These are phyloP conservation scores for Trinorchestia longiramus DNA, from an alignment of 1,140 invertebrate species.

Conservation along the genomic window DNA sequence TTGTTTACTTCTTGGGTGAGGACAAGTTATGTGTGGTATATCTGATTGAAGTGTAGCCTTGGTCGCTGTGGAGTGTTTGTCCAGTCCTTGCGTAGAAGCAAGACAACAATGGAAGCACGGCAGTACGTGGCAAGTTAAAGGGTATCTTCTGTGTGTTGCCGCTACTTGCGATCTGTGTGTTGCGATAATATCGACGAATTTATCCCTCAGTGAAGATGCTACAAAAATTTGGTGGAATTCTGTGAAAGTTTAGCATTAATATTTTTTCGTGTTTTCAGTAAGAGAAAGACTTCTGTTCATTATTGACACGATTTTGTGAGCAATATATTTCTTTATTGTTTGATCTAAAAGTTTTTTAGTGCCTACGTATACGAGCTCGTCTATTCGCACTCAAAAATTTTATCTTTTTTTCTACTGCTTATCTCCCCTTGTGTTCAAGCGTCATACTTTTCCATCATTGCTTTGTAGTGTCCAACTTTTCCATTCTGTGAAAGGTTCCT, in stretches of 20 bases:
- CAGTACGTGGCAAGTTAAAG: background rate
- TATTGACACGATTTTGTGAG: background rate
- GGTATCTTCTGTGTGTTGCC: background rate
- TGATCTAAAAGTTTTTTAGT: background rate
- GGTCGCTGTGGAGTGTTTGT: slow-evolving; percentile 45
- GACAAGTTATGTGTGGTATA: background rate
- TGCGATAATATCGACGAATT: background rate
- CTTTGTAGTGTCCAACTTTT: slow-evolving; percentile 10
- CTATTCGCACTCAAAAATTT: background rate
- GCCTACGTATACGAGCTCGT: background rate
- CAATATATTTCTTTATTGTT: background rate
- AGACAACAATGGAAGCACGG: slow-evolving; percentile 5
- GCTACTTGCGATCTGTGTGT: background rate
- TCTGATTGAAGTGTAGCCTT: slow-evolving; percentile 2
- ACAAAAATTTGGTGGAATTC: background rate
- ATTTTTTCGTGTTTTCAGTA: background rate
- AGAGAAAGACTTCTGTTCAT: background rate
- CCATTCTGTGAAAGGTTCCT: background rate
- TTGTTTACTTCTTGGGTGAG: background rate
- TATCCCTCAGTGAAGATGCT: background rate
- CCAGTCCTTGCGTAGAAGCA: background rate
- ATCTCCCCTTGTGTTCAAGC: slow-evolving; percentile 13
- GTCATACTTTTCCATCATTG: background rate
- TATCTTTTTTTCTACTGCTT: background rate
- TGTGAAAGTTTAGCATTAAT: background rate